A percentile compares a stretch with the other conserved stretches of the same genome.
Evolutionary conservation across 2,797 vertebrate species (phyloP).

Genomic region (Malurus leucopterus): DNA sequence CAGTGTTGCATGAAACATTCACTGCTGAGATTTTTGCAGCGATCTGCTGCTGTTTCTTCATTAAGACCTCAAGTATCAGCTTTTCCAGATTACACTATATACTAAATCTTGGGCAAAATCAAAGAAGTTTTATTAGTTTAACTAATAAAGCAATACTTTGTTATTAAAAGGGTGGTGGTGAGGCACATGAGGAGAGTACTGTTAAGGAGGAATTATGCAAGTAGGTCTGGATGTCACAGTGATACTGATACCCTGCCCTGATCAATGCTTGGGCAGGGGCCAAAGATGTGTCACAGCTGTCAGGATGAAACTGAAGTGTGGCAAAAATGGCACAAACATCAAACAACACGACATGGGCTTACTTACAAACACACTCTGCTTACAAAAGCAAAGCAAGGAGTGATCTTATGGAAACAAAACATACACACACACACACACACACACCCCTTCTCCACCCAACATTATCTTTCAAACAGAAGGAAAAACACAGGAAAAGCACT

Average conservation of each 20-base stretch:
- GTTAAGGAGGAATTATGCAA: neutral
- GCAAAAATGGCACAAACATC: neutral
- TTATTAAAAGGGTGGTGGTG: neutral
- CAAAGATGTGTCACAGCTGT: neutral
- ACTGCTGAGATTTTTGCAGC: fast-evolving
- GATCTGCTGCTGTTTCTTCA: neutral
- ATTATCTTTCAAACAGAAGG: neutral
- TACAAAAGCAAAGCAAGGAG: neutral
- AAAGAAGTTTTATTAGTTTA: neutral
- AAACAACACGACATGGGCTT: neutral
- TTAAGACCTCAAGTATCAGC: neutral
- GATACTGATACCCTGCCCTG: neutral
- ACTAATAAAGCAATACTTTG: neutral
- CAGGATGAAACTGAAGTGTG: neutral
- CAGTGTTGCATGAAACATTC: neutral
- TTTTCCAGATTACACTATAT: neutral
- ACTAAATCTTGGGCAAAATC: neutral
- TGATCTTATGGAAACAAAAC: neutral
- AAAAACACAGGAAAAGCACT: neutral
- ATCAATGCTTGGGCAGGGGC: neutral
- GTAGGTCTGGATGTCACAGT: neutral
- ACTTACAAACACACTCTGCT: neutral
- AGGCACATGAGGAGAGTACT: neutral
- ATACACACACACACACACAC: neutral
- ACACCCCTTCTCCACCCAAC: neutral